Conservation (phyloP, 2,113 vertebrate species). For the Oncorhynchus gorbuscha region DNA sequence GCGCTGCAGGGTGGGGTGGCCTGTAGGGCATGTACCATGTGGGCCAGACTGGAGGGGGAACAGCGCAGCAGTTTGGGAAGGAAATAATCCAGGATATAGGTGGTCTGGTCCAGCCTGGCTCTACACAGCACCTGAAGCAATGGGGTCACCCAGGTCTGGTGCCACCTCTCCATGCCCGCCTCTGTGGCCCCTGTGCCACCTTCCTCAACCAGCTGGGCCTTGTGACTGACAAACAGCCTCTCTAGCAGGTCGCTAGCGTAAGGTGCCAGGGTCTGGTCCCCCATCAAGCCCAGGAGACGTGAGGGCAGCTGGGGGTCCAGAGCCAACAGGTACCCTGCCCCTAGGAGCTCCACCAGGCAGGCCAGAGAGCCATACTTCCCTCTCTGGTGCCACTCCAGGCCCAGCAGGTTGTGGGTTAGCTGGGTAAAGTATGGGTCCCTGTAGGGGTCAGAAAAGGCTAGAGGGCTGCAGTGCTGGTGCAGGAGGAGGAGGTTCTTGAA, state of each 20-base stretch:
- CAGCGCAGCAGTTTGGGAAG: slow-evolving; percentile 88
- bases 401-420: slow-evolving; percentile 78
- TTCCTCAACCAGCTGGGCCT: slow-evolving; percentile 69
- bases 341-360: slow-evolving; percentile 85
- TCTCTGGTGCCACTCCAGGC: slow-evolving; percentile 89
- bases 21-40: slow-evolving; percentile 89
- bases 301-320: slow-evolving; percentile 79
- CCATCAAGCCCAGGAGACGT: slow-evolving; percentile 84
- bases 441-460: slow-evolving; percentile 17
- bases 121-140: slow-evolving; percentile 84
- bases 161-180: slow-evolving; percentile 77
- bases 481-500: slow-evolving; percentile 88
- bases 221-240: slow-evolving; percentile 90
- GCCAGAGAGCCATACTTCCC: slow-evolving; percentile 88
- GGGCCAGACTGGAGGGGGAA: slow-evolving; percentile 84
- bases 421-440: slow-evolving; percentile 76
- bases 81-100: slow-evolving; percentile 91
- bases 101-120: slow-evolving; percentile 83
- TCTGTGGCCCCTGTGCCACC: slow-evolving; percentile 14
- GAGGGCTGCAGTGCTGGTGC: slow-evolving; percentile 67
- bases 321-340: slow-evolving; percentile 77
- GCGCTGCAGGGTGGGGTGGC: slow-evolving; percentile 68
- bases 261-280: slow-evolving; percentile 87
- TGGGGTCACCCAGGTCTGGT: slow-evolving; percentile 86
- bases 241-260: slow-evolving; percentile 91